Evolutionary conservation across 2,797 vertebrate species (phyloP).

Genomic region (Gouania willdenowi): DNA sequence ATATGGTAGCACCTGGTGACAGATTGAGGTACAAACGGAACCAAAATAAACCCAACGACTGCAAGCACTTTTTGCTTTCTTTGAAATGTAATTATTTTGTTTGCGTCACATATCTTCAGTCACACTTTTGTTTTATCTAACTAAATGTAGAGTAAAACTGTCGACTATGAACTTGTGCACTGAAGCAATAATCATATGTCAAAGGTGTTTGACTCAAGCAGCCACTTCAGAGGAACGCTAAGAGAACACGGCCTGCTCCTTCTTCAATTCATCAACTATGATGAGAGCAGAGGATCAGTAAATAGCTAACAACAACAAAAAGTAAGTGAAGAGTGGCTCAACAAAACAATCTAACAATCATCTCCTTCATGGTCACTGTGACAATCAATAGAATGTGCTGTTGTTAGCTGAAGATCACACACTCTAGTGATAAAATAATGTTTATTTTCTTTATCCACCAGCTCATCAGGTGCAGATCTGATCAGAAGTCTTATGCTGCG

Average conservation of each 20-base stretch:
- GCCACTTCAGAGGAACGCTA: slow-evolving; percentile 24
- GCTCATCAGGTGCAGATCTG: too few relatives aligned
- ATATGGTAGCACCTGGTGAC: slow-evolving; percentile 71
- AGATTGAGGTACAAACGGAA: slow-evolving; percentile 53
- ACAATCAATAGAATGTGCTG: slow-evolving; percentile 36
- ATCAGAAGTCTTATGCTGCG: too few relatives aligned
- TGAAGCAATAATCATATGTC: too few relatives aligned
- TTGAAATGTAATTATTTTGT: slow-evolving; percentile 22
- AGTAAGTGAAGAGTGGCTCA: slow-evolving; percentile 47
- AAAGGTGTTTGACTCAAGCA: too few relatives aligned
- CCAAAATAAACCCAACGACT: slow-evolving; percentile 50
- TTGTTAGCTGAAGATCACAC: slow-evolving; percentile 13
- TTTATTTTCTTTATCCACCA: too few relatives aligned
- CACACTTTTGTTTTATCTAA: slow-evolving; percentile 13
- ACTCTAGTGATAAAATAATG: too few relatives aligned
- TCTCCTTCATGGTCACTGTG: slow-evolving; percentile 50
- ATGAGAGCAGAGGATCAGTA: slow-evolving; percentile 67
- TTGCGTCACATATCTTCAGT: slow-evolving; percentile 22
- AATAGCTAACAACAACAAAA: slow-evolving; percentile 61
- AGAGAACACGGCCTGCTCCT: slow-evolving; percentile 42
- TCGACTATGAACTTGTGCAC: too few relatives aligned
- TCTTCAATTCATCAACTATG: slow-evolving; percentile 51
- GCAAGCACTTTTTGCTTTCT: slow-evolving; percentile 25
- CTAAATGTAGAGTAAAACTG: not conserved
- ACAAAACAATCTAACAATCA: slow-evolving; percentile 43